phyloP scores from a whole-genome alignment of 2,113 vertebrate genomes.

The Lathamus discolor region DNA sequence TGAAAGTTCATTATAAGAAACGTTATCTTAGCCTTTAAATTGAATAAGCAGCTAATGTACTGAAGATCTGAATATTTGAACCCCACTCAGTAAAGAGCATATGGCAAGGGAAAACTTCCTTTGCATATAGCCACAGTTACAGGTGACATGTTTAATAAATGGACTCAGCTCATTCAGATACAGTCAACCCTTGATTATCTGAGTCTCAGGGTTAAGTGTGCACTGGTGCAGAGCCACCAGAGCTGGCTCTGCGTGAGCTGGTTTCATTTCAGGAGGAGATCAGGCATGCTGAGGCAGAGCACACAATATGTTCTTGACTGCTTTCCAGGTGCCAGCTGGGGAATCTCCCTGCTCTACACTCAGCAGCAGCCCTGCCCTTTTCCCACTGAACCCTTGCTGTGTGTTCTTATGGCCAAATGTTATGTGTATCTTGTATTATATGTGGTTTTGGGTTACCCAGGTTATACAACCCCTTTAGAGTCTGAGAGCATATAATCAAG shows the following conservation, averaged over 20 bases:
- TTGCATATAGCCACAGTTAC: background rate
- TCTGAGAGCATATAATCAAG: background rate
- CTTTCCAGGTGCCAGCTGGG: background rate
- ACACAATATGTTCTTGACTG: background rate
- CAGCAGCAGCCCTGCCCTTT: background rate
- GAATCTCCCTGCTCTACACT: background rate
- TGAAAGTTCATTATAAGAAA: background rate
- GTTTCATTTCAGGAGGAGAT: background rate
- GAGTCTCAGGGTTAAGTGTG: background rate
- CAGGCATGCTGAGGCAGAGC: background rate
- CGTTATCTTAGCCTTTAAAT: background rate
- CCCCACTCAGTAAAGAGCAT: background rate
- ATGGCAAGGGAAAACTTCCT: background rate
- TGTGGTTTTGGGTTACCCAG: background rate
- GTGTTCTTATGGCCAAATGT: background rate
- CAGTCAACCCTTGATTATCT: background rate
- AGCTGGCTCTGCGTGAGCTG: background rate
- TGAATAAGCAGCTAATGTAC: background rate
- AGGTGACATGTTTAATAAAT: background rate
- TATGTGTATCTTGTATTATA: background rate
- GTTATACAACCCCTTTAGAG: background rate
- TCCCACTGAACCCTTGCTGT: background rate
- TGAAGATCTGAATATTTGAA: background rate
- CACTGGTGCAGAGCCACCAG: accelerated
- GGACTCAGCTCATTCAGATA: background rate